Evolutionary conservation across 2,888 invertebrate genomes (phyloP).

Genomic region (Branchellion lobata): DNA sequence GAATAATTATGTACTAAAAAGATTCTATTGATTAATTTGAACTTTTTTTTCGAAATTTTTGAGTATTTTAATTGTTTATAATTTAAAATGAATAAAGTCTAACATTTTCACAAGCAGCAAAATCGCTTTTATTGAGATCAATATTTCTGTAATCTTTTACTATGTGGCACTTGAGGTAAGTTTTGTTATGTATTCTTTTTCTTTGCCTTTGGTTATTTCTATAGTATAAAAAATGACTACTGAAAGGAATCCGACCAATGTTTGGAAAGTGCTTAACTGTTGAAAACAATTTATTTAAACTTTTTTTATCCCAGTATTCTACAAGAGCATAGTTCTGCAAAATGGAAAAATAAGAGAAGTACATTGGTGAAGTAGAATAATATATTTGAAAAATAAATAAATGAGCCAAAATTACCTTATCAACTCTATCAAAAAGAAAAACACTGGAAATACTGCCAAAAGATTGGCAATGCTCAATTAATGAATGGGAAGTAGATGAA

Average conservation of each 20-base stretch:
- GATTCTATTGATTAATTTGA: background rate
- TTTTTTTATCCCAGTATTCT: background rate
- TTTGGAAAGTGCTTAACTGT: constrained; percentile 25
- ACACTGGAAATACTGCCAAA: constrained; percentile 22
- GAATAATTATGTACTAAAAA: background rate
- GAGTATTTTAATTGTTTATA: background rate
- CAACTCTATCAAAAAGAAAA: constrained; percentile 11
- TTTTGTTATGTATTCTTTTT: background rate
- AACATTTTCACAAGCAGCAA: background rate
- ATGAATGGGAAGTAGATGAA: background rate
- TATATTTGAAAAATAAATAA: background rate
- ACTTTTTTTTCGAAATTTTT: background rate
- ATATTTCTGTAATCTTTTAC: background rate
- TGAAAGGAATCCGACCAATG: constrained; percentile 15
- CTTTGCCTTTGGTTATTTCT: background rate
- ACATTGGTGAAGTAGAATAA: no score
- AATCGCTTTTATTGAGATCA: background rate
- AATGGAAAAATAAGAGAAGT: background rate
- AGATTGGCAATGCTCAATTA: constrained; percentile 5
- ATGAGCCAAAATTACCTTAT: constrained; percentile 11
- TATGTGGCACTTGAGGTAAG: background rate
- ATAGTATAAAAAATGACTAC: constrained; percentile 5
- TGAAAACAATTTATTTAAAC: background rate
- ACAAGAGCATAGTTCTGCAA: constrained; percentile 31
- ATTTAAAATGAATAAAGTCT: no score